Evolutionary conservation across 2,888 invertebrate species (phyloP).

Genomic region (Vesta saturnalis): DNA sequence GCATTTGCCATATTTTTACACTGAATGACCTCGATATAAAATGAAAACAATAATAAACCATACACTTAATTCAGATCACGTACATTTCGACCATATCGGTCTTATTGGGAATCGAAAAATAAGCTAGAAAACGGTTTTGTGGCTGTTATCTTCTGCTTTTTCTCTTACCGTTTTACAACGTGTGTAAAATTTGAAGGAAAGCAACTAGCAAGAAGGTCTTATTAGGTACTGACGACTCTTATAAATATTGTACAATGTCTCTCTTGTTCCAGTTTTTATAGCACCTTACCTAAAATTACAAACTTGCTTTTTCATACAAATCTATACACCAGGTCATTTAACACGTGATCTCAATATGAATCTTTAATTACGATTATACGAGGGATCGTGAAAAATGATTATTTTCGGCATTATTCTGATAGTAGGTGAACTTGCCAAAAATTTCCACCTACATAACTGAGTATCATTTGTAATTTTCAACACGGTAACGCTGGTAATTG

Average conservation of each 20-base stretch:
- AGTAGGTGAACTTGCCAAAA: conserved; percentile 1
- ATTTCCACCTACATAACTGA: conserved; percentile 5
- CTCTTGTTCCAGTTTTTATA: conserved; percentile 58
- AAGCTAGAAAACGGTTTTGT: neutral
- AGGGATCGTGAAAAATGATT: neutral
- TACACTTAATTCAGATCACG: neutral
- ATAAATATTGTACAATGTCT: conserved; percentile 45
- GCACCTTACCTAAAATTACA: conserved; percentile 58
- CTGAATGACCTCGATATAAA: conserved; percentile 1
- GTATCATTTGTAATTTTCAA: neutral
- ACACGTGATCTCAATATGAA: conserved; percentile 58
- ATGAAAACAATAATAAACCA: neutral
- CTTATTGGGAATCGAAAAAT: conserved; percentile 1
- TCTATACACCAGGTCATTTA: conserved; percentile 48
- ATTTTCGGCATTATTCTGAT: neutral
- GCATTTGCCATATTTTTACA: conserved; percentile 1
- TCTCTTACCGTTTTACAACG: conserved; percentile 9
- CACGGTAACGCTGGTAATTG: neutral
- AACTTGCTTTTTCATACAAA: conserved; percentile 55
- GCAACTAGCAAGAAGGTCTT: neutral
- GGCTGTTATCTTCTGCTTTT: neutral
- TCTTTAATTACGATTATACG: conserved; percentile 46
- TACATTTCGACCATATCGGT: conserved; percentile 1
- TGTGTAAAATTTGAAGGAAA: conserved; percentile 13
- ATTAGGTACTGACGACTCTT: neutral